Base-by-base conservation (phyloP, 2,888 invertebrate species). In the Acanthosepion esculentum region DNA sequence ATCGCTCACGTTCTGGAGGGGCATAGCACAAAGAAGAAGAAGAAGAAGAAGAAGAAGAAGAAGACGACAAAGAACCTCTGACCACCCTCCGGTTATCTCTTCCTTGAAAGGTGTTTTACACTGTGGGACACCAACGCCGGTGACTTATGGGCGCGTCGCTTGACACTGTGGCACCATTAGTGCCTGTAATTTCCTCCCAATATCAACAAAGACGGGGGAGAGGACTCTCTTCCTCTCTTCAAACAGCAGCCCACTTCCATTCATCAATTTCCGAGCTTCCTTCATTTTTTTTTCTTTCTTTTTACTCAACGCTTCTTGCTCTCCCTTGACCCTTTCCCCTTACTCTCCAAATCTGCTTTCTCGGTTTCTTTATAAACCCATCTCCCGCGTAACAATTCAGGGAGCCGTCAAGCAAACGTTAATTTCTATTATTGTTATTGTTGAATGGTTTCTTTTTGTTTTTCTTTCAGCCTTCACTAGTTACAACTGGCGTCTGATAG, bases 101-200 rank as follows among this genome's bases (percentile, higher is more conserved):
- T 15, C 0, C 78, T 78, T 78, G 78, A n/a, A 78, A 78, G n/a
- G 33, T 78, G n/a, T 78, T 78, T 41, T n/a, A 78, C 78, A 78
- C 78, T 10, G n/a, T n/a, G n/a, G 12, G n/a, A 78, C n/a, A 78
- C 78, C 78, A 78, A 78, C 12, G 12, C 78, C n/a, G 15, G n/a
- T 78, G 78, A 78, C n/a, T 78, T 78, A 78, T 78, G n/a, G 78
- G 78, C 12, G 78, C 78, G n/a, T 78, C n/a, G 78, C n/a, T 78
- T 78, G 78, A 78, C 78, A 78, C 78, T 12, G 78, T 78, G 78
- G 12, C 78, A 78, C 78, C 78, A 33, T 78, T 78, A 78, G 78
- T n/a, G 33, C n/a, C 78, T n/a, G n/a, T 78, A 78, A 78, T 78
- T n/a, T 78, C 78, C 78, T 78, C 78, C 78, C n/a, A 55, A 78